These are phyloP conservation scores for Pipistrellus pygmaeus DNA, from an alignment of 2,797 vertebrate species.

Conservation along the genomic window DNA sequence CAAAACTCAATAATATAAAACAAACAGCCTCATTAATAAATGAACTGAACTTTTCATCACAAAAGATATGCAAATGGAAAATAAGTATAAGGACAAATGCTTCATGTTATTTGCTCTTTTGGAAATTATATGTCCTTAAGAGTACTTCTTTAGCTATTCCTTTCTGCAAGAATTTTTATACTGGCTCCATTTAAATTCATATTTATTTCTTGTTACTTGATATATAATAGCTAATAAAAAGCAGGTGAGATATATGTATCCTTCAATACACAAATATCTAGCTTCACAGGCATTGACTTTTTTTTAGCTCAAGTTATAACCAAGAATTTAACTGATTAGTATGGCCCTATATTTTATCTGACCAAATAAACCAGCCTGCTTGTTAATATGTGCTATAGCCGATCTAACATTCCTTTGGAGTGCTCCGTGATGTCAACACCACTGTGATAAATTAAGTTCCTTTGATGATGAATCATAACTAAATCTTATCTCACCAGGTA, in stretches of 20 bases:
- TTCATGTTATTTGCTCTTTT: background rate
- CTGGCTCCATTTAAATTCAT: background rate
- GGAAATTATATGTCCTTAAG: background rate
- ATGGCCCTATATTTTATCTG: background rate
- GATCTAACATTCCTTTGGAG: background rate
- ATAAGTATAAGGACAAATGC: background rate
- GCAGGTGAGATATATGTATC: background rate
- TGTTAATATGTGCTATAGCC: background rate
- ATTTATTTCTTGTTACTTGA: background rate
- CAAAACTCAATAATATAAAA: background rate
- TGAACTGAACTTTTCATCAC: background rate
- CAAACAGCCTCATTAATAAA: background rate
- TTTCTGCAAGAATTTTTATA: background rate
- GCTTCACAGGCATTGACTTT: background rate
- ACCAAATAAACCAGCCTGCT: background rate
- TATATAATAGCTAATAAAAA: background rate
- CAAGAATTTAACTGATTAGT: background rate
- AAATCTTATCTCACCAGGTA: constrained; percentile 66
- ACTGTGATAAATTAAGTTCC: background rate
- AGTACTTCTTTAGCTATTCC: background rate
- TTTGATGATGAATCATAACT: constrained; percentile 58
- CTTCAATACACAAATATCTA: background rate
- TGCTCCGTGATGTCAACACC: background rate
- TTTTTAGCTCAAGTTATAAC: background rate
- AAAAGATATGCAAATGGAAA: background rate